phyloP scores from a whole-genome alignment of 2,113 vertebrate species.

The Elanus axillaris region DNA sequence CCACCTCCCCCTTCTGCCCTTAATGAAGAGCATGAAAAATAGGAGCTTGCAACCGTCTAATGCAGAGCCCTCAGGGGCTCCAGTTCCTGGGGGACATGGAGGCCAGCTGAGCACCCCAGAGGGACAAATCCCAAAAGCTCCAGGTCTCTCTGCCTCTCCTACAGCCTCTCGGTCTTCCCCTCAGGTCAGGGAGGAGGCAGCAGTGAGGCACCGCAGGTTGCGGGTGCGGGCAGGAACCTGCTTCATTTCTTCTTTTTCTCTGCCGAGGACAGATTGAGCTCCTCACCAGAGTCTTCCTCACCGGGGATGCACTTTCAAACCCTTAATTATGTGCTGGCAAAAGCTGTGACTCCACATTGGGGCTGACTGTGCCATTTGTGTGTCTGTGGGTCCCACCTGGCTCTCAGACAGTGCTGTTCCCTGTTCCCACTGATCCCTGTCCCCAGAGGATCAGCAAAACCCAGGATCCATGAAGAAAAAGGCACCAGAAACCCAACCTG shows the following conservation, averaged over 20 bases:
- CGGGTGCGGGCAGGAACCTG: background rate
- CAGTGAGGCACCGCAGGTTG: background rate
- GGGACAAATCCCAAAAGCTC: background rate
- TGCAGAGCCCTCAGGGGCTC: background rate
- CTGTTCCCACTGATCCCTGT: background rate
- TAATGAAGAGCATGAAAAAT: background rate
- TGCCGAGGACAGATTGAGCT: background rate
- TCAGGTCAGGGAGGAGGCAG: background rate
- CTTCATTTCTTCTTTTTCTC: background rate
- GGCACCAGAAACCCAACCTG: background rate
- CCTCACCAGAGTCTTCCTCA: background rate
- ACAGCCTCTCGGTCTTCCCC: background rate
- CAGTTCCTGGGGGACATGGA: fast-evolving
- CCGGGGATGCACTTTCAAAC: background rate
- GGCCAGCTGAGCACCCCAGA: background rate
- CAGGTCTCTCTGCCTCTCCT: background rate
- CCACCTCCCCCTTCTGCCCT: background rate
- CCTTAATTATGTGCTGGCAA: background rate
- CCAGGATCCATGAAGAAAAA: background rate
- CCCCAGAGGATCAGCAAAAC: background rate
- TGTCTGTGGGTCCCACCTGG: background rate
- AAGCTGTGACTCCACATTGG: background rate
- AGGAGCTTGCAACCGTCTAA: background rate
- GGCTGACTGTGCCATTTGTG: background rate
- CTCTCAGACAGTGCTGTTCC: background rate